phyloP scores from a whole-genome alignment of 37 sponge, comb jelly and placozoan genomes.

The Petrosia ficiformis region DNA sequence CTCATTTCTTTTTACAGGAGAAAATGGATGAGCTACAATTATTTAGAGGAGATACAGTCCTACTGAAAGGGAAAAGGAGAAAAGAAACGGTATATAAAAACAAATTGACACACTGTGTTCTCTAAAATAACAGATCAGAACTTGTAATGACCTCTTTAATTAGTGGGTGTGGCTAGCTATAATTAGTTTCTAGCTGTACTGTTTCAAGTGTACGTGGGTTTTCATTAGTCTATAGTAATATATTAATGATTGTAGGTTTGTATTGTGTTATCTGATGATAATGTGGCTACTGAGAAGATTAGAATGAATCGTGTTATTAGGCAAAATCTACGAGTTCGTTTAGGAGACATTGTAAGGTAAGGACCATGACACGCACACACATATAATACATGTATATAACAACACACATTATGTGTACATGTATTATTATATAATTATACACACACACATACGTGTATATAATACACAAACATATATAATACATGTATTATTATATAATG shows the following conservation, averaged over 20 bases:
- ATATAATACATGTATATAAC: too few relatives aligned
- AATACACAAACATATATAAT: too few relatives aligned
- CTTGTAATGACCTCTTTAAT: background rate
- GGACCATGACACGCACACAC: background rate
- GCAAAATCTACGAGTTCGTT: slow-evolving; percentile 90
- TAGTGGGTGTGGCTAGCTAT: background rate
- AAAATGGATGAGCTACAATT: slow-evolving; percentile 99
- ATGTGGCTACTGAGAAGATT: slow-evolving; percentile 86
- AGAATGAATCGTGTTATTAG: slow-evolving; percentile 95
- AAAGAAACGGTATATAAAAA: slow-evolving; percentile 79
- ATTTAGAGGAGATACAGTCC: slow-evolving; percentile 97
- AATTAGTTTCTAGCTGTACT: background rate
- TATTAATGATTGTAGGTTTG: slow-evolving; percentile 60
- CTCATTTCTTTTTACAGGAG: slow-evolving; percentile 39
- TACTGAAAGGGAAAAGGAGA: slow-evolving; percentile 96
- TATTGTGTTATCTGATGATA: slow-evolving; percentile 96
- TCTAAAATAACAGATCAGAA: background rate
- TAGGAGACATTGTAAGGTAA: slow-evolving; percentile 92
- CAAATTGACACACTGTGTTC: background rate
- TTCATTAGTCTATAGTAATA: background rate
- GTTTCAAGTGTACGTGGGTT: background rate
- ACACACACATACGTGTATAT: too few relatives aligned
- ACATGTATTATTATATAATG: background rate
- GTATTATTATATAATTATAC: too few relatives aligned
- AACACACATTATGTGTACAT: too few relatives aligned